Conservation (phyloP, 2,797 vertebrate species). For the Catostomus latipinnis region DNA sequence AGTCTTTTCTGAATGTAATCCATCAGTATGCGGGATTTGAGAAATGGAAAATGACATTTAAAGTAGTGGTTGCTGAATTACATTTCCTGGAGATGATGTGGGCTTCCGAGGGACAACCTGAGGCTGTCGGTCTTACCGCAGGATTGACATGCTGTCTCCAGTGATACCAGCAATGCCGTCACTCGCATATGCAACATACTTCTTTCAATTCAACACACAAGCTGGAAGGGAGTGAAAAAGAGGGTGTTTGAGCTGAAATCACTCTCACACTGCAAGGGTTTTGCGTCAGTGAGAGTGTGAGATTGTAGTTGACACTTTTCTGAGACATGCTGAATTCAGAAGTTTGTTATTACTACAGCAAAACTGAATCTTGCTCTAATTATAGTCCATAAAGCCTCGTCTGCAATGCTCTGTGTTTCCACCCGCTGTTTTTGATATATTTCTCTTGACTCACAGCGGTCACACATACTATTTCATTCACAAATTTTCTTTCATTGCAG, state of each 20-base stretch:
- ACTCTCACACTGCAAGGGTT: neutral
- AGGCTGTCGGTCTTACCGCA: constrained; percentile 32
- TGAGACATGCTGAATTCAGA: constrained; percentile 21
- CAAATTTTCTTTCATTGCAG: neutral
- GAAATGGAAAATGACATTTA: constrained; percentile 64
- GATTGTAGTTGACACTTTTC: constrained; percentile 14
- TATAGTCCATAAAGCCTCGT: neutral
- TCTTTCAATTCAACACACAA: neutral
- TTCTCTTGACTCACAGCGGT: constrained; percentile 9
- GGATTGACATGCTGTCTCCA: constrained; percentile 13
- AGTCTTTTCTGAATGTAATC: constrained; percentile 64
- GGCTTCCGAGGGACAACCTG: neutral
- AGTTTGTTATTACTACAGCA: neutral
- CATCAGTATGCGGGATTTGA: constrained; percentile 53
- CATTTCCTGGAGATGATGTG: neutral
- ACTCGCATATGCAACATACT: neutral
- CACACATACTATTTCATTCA: neutral
- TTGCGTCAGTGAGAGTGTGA: constrained; percentile 5
- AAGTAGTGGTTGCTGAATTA: constrained; percentile 58
- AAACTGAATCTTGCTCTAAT: constrained; percentile 11
- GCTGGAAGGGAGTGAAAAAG: neutral
- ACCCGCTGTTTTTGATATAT: constrained; percentile 17
- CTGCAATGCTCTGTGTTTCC: neutral
- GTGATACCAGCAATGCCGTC: neutral
- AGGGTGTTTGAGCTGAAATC: neutral